phyloP scores from a whole-genome alignment of 2,113 vertebrate species.

The Salvelinus namaycush region DNA sequence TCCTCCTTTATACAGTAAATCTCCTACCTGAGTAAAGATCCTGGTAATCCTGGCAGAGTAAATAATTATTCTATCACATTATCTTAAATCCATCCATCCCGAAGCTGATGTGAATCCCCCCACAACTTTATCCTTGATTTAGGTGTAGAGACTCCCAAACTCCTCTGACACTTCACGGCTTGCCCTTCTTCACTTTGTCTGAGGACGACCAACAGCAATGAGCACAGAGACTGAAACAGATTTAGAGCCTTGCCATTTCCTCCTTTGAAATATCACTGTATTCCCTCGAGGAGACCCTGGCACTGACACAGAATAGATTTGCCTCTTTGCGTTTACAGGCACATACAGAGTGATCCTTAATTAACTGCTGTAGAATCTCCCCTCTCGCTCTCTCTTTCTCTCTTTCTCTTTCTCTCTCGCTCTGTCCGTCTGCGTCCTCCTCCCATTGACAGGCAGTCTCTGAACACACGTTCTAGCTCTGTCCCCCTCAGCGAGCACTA shows the following conservation, averaged over 20 bases:
- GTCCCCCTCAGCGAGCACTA: slow-evolving; percentile 68
- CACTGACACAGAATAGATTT: slow-evolving; percentile 69
- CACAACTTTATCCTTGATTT: slow-evolving; percentile 80
- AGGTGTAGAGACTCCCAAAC: slow-evolving; percentile 59
- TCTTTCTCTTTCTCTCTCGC: slow-evolving; percentile 39
- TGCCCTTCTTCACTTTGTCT: slow-evolving; percentile 67
- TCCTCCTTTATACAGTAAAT: background rate
- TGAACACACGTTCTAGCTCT: slow-evolving; percentile 57
- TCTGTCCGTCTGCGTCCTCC: slow-evolving; percentile 57
- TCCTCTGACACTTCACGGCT: slow-evolving; percentile 55
- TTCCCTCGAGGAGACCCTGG: slow-evolving; percentile 70
- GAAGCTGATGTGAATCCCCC: slow-evolving; percentile 70
- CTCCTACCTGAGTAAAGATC: no score
- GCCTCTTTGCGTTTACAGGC: slow-evolving; percentile 56
- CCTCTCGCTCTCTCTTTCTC: slow-evolving; percentile 43
- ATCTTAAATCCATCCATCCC: slow-evolving; percentile 87
- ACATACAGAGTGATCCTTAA: slow-evolving; percentile 65
- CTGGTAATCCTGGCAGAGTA: no score
- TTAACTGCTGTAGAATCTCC: slow-evolving; percentile 66
- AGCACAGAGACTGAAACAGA: slow-evolving; percentile 77
- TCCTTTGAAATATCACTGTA: slow-evolving; percentile 82
- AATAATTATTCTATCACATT: slow-evolving; percentile 83
- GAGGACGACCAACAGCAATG: slow-evolving; percentile 58
- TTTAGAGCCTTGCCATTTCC: slow-evolving; percentile 83
- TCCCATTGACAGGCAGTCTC: slow-evolving; percentile 72